These are phyloP conservation scores for Carlito syrichta DNA, from an alignment of 2,113 vertebrate genomes.

Conservation along the genomic window DNA sequence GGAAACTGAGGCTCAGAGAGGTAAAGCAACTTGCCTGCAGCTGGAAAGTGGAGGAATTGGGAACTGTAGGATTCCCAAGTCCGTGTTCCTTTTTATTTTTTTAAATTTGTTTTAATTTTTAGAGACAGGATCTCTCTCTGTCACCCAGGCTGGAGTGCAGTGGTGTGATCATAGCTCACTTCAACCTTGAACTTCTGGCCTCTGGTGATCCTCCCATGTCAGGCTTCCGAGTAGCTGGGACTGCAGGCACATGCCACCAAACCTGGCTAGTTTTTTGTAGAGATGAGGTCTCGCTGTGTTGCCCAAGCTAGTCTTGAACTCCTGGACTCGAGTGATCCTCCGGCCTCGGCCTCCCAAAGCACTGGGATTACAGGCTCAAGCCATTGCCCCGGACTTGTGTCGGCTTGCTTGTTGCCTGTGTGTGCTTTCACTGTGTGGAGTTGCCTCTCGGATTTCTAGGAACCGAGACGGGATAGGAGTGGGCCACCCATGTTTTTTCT, in stretches of 20 bases:
- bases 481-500: rapidly evolving
- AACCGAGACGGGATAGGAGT: background rate
- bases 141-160: background rate
- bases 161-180: background rate
- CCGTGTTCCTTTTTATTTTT: background rate
- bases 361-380: background rate
- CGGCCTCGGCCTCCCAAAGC: background rate
- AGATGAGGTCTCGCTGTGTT: background rate
- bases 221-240: background rate
- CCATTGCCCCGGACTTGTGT: background rate
- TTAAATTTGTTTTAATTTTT: background rate
- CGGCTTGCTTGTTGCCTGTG: background rate
- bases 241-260: background rate
- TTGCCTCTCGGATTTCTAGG: background rate
- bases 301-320: background rate
- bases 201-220: background rate
- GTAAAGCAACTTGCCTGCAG: background rate
- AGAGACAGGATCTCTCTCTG: background rate
- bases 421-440: background rate
- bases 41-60: too few relatives aligned
- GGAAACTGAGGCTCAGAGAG: background rate
- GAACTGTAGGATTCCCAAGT: background rate
- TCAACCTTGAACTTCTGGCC: background rate
- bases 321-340: background rate
- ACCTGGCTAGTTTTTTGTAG: background rate